Evolutionary conservation across 2,888 invertebrate species (phyloP).

Genomic region (Pterostichus niger): DNA sequence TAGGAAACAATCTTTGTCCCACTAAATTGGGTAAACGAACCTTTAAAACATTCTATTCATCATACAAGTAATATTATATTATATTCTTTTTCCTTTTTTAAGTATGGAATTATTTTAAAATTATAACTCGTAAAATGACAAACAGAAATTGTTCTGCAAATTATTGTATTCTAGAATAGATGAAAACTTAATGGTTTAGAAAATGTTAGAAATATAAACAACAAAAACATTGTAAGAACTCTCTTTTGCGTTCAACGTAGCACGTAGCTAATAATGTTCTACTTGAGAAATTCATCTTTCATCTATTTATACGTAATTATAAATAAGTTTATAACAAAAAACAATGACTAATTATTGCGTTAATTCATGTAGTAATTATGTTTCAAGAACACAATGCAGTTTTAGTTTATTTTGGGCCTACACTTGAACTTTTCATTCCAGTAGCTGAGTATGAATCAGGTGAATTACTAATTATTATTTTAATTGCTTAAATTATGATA

Average conservation of each 20-base stretch:
- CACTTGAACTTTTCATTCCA: neutral
- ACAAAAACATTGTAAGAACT: neutral
- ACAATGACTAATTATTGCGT: neutral
- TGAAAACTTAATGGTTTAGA: neutral
- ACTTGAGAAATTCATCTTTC: neutral
- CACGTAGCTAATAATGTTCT: neutral
- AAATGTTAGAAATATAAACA: constrained; percentile 2
- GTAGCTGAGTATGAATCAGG: neutral
- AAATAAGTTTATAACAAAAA: neutral
- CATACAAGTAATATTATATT: too few species aligned
- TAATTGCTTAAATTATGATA: constrained; percentile 19
- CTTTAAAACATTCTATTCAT: too few species aligned
- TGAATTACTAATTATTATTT: constrained; percentile 8
- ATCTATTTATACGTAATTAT: neutral
- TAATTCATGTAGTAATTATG: neutral
- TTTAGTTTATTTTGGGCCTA: neutral
- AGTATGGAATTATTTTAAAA: too few species aligned
- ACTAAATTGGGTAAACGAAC: too few species aligned
- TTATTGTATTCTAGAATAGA: too few species aligned
- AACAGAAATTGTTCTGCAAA: too few species aligned
- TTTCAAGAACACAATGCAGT: too few species aligned
- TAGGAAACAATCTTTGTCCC: too few species aligned
- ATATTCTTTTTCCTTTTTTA: too few species aligned
- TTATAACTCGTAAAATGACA: too few species aligned
- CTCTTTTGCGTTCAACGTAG: neutral